phyloP scores from a whole-genome alignment of 2,797 vertebrate species.

The Myoxocephalus aenaeus region DNA sequence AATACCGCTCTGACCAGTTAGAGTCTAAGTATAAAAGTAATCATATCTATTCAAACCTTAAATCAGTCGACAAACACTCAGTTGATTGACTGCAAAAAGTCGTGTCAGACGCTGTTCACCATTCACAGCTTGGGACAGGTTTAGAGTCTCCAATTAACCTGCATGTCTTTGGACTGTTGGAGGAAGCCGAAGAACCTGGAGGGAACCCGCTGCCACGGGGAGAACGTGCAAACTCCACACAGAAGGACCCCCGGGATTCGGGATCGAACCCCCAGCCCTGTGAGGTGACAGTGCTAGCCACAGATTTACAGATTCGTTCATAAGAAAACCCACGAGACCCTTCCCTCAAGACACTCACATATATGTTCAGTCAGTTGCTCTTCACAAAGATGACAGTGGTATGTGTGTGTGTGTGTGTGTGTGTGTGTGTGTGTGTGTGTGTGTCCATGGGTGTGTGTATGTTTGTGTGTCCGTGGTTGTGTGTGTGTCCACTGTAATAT shows the following conservation, averaged over 20 bases:
- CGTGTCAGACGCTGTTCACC: neutral
- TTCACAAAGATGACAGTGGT: slow-evolving; percentile 24
- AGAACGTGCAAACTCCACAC: too few relatives aligned
- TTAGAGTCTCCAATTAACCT: too few relatives aligned
- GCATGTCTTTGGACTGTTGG: too few relatives aligned
- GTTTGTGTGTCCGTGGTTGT: neutral
- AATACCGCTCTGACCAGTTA: neutral
- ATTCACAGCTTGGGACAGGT: too few relatives aligned
- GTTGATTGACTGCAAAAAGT: neutral
- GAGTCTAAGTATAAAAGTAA: neutral
- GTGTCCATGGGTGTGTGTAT: neutral
- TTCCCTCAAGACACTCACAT: neutral
- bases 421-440: neutral
- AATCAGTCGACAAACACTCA: neutral
- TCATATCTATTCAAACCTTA: neutral
- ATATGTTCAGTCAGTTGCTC: slow-evolving; percentile 18
- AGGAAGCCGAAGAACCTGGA: too few relatives aligned
- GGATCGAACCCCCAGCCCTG: too few relatives aligned
- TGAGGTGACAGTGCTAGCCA: too few relatives aligned
- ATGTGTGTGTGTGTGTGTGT: neutral
- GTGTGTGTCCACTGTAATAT: slow-evolving; percentile 34
- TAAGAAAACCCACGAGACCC: slow-evolving; percentile 1
- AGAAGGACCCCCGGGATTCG: too few relatives aligned
- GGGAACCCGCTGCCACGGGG: too few relatives aligned
- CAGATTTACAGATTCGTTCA: neutral